A percentile compares a stretch with the other conserved stretches of the same genome.
phyloP scores from a whole-genome alignment of 2,113 vertebrate genomes.

The Amphilophus citrinellus region DNA sequence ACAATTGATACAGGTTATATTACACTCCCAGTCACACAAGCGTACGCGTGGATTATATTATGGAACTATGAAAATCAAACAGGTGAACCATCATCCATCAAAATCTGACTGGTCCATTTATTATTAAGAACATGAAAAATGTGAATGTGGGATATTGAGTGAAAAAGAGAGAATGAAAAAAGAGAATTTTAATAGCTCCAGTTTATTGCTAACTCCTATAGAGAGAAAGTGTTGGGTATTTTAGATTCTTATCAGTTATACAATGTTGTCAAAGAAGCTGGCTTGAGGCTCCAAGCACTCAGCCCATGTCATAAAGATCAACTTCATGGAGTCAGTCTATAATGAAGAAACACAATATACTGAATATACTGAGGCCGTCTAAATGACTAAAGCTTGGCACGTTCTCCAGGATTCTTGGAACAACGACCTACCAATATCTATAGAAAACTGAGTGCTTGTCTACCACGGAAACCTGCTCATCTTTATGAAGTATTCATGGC shows the following conservation, averaged over 20 bases:
- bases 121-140: slow-evolving; percentile 35
- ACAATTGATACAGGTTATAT: slow-evolving; percentile 24
- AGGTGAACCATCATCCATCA: slow-evolving; percentile 34
- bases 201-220: background rate
- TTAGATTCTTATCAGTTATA: background rate
- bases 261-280: background rate
- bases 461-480: background rate
- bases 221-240: background rate
- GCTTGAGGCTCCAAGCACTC: background rate
- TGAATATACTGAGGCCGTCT: background rate
- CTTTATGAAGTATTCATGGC: background rate
- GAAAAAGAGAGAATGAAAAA: background rate
- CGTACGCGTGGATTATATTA: background rate
- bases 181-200: background rate
- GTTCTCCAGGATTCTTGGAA: background rate
- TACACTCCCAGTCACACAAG: background rate
- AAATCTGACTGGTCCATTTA: background rate
- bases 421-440: background rate
- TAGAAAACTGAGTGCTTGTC: background rate
- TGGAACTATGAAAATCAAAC: background rate
- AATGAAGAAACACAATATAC: background rate
- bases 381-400: background rate
- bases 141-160: background rate
- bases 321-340: background rate
- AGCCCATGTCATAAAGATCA: background rate